Base-by-base conservation (phyloP, 37 sponge, comb jelly and placozoan species). In the Crambe crambe region DNA sequence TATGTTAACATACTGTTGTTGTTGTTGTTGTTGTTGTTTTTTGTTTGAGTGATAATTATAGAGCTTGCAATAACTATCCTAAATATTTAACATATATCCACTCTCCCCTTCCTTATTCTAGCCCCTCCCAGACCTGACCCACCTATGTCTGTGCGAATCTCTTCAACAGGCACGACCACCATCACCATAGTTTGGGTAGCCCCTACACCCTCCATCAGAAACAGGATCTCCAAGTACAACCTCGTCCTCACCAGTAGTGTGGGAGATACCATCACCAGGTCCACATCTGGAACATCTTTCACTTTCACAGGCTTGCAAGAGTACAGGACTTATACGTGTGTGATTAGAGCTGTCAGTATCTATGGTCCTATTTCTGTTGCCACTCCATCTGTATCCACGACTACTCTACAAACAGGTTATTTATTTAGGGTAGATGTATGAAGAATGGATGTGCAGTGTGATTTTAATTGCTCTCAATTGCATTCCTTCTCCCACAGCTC, bases 81-180 rank as follows among this genome's bases (percentile, higher is more conserved):
- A n/a, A n/a, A n/a, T n/a, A n/a, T n/a, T n/a, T n/a, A n/a, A n/a
- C n/a, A n/a, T n/a, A n/a, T n/a, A n/a, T n/a, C n/a, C n/a, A n/a
- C n/a, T n/a, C n/a, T n/a, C n/a, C n/a, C n/a, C n/a, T n/a, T n/a
- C n/a, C n/a, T n/a, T n/a, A n/a, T n/a, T n/a, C n/a, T 36, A 68
- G 69, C 69, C 18, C 69, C 38, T 20, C 69, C 69, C 37, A 36
- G 37, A 31, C 69, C 69, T 36, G 69, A 68, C 39, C 69, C 69
- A 21, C 69, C 69, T 20, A 31, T 18, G 21, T 68, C 69, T 36
- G 69, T 68, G 8, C 69, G 31, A 68, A 32, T 68, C 38, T 21
- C 69, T 6, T 36, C 69, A 18, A 36, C 38, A 9, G 39, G 38
- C 18, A 35, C 69, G 5, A 68, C 69, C 9, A 68, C 39, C 20